phyloP scores from a whole-genome alignment of 1,140 invertebrate genomes.

The Aphis craccivora region DNA sequence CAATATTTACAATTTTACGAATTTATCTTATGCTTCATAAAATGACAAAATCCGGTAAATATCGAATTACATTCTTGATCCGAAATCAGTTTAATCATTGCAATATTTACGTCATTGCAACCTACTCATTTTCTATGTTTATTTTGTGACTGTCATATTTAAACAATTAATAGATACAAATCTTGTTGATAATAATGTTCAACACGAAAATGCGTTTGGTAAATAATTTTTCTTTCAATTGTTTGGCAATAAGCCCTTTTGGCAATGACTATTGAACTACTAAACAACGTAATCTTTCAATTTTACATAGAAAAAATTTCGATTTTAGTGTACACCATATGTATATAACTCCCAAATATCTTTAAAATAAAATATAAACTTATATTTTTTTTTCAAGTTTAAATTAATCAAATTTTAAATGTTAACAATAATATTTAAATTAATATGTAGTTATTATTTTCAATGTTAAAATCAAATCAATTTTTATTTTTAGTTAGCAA shows the following conservation, averaged over 20 bases:
- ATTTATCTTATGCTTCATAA: neutral
- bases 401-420: neutral
- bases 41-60: neutral
- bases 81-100: neutral
- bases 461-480: neutral
- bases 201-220: neutral
- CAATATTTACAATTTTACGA: neutral
- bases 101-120: neutral
- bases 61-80: neutral
- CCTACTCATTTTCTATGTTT: neutral
- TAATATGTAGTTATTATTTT: neutral
- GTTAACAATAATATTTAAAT: neutral
- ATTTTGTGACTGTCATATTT: neutral
- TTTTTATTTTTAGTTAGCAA: neutral
- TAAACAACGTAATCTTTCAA: conserved; percentile 31
- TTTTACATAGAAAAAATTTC: conserved; percentile 10
- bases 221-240: conserved; percentile 24
- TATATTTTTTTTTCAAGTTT: neutral
- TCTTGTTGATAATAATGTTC: conserved; percentile 26
- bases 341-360: neutral
- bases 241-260: conserved; percentile 30
- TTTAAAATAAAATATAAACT: neutral
- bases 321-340: neutral
- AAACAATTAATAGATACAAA: neutral
- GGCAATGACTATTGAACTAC: conserved; percentile 15